phyloP scores from a whole-genome alignment of 2,797 vertebrate genomes.

The Syndactyla subalaris region DNA sequence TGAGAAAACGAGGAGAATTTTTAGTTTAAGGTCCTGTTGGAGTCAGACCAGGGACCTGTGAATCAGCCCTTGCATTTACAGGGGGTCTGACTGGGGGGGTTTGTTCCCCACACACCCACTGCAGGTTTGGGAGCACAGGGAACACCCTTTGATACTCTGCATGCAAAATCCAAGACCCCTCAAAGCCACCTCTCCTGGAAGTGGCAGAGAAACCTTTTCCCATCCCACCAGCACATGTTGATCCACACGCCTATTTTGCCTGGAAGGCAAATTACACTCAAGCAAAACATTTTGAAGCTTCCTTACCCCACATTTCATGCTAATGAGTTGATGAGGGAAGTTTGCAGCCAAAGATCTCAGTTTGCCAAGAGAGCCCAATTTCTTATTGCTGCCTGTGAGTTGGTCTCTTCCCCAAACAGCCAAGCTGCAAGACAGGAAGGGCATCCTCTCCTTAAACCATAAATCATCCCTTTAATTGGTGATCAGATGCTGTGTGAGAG shows the following conservation, averaged over 20 bases:
- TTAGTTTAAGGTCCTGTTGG: neutral
- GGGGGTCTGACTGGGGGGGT: fast-evolving
- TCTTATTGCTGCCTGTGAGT: neutral
- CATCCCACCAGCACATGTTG: neutral
- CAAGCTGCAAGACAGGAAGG: neutral
- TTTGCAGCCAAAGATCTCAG: neutral
- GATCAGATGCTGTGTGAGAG: conserved; percentile 46
- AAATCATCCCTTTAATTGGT: conserved; percentile 59
- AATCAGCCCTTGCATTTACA: neutral
- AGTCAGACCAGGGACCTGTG: neutral
- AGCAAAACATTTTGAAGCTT: neutral
- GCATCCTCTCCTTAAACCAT: neutral
- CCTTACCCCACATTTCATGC: neutral
- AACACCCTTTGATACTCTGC: neutral
- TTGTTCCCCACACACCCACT: fast-evolving
- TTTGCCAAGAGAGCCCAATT: neutral
- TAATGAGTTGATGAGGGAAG: neutral
- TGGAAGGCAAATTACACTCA: neutral
- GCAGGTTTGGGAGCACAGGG: neutral
- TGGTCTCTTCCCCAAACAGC: neutral
- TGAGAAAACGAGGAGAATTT: neutral
- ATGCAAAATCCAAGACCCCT: neutral
- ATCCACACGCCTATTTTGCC: fast-evolving
- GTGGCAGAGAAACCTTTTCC: neutral
- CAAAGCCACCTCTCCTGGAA: neutral